Evolutionary conservation across 1,140 invertebrate species (phyloP).

Genomic region (Vollenhovia emeryi): DNA sequence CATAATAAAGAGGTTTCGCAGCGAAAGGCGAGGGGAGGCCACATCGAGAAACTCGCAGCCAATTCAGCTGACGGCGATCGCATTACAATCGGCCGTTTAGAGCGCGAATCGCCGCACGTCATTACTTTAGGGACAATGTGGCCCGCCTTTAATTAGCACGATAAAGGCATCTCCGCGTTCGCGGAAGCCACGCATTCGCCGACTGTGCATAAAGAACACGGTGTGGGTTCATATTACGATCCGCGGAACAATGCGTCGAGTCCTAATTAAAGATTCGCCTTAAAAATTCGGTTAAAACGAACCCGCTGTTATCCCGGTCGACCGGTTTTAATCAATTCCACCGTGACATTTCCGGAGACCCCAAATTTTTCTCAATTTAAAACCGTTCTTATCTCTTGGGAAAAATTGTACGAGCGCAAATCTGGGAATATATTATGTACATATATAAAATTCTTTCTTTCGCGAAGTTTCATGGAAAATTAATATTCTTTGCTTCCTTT

Average conservation of each 20-base stretch:
- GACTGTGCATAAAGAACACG: slow-evolving; percentile 26
- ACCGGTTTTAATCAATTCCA: slow-evolving; percentile 6
- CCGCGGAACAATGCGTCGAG: slow-evolving; percentile 15
- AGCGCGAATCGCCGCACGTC: slow-evolving; percentile 31
- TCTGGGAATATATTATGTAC: background rate
- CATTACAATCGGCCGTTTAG: slow-evolving; percentile 42
- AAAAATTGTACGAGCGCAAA: background rate
- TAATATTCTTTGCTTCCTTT: background rate
- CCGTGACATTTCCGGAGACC: background rate
- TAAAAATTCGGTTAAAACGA: slow-evolving; percentile 37
- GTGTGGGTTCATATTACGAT: background rate
- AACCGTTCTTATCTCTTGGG: background rate
- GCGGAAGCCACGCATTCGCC: slow-evolving; percentile 4
- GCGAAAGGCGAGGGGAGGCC: background rate
- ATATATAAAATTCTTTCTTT: background rate
- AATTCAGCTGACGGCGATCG: slow-evolving; percentile 2
- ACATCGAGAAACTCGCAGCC: background rate
- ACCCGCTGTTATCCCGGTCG: background rate
- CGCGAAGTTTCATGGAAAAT: background rate
- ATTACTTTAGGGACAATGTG: slow-evolving; percentile 15
- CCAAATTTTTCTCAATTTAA: background rate
- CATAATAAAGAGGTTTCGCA: slow-evolving; percentile 63
- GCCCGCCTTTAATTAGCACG: slow-evolving; percentile 18
- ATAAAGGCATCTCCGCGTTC: background rate
- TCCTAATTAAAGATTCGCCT: slow-evolving; percentile 33